Percentiles rank a stretch among this genome's conserved stretches.
phyloP scores from a whole-genome alignment of 2,113 vertebrate genomes.

The Triplophysa tibetana region DNA sequence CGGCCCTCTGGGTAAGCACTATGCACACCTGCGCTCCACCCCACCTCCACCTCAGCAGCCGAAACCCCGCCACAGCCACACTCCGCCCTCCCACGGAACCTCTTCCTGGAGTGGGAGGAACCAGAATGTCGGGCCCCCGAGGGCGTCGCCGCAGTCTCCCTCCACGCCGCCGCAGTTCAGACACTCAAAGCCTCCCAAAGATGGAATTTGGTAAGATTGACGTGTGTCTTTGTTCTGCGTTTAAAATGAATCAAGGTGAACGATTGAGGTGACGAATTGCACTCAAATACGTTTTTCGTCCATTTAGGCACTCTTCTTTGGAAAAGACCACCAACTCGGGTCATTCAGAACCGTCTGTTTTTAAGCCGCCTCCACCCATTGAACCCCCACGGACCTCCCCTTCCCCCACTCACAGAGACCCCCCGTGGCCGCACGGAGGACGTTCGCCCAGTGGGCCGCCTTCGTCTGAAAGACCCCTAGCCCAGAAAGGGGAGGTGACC shows the following conservation, averaged over 20 bases:
- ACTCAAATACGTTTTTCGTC: too few relatives aligned
- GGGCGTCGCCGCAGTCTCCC: slow-evolving; percentile 73
- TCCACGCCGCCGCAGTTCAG: slow-evolving; percentile 75
- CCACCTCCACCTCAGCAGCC: slow-evolving; percentile 75
- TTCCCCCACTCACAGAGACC: slow-evolving; percentile 73
- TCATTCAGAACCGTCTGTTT: slow-evolving; percentile 78
- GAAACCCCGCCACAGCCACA: slow-evolving; percentile 75
- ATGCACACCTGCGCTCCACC: slow-evolving; percentile 73
- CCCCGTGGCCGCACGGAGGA: slow-evolving; percentile 72
- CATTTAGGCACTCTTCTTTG: slow-evolving; percentile 81
- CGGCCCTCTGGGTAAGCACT: slow-evolving; percentile 84
- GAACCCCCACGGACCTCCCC: slow-evolving; percentile 72
- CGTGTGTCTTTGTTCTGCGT: neutral
- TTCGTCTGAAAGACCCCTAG: slow-evolving; percentile 59
- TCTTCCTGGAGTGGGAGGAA: slow-evolving; percentile 68
- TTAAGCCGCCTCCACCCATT: slow-evolving; percentile 78
- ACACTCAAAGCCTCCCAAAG: slow-evolving; percentile 81
- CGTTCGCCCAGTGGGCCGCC: slow-evolving; percentile 59
- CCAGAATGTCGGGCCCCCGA: slow-evolving; percentile 65
- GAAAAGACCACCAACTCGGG: slow-evolving; percentile 83
- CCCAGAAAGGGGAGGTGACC: slow-evolving; percentile 72
- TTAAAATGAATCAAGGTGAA: neutral
- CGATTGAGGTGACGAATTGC: too few relatives aligned
- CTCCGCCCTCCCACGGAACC: slow-evolving; percentile 69
- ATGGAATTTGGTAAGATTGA: slow-evolving; percentile 79